Conservation (phyloP, 2,113 vertebrate genomes). For the Corvus hawaiiensis region DNA sequence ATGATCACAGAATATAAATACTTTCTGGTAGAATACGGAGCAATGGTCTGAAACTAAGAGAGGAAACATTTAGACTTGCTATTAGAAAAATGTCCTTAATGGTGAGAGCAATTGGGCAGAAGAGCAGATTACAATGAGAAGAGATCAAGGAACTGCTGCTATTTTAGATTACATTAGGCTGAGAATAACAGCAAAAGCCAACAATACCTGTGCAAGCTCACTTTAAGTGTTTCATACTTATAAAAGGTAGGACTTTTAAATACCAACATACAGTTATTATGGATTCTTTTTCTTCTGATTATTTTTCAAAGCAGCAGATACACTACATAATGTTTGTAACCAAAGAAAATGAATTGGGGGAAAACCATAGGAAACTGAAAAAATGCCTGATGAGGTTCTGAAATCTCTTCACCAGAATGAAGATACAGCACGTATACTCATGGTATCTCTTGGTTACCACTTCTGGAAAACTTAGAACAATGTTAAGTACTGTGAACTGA, state of each 20-base stretch:
- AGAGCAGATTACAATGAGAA: conserved; percentile 32
- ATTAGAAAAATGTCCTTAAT: conserved; percentile 60
- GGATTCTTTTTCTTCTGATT: background rate
- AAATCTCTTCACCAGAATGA: background rate
- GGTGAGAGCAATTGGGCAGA: conserved; percentile 50
- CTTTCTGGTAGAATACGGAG: conserved; percentile 64
- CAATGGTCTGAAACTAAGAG: conserved; percentile 65
- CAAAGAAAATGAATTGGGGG: background rate
- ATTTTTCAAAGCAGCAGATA: background rate
- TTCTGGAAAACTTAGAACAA: background rate
- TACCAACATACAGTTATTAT: background rate
- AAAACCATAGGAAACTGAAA: background rate
- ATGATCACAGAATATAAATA: conserved; percentile 54
- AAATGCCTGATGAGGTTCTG: background rate
- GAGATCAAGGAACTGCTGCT: conserved; percentile 11
- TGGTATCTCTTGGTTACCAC: background rate
- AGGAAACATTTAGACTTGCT: conserved; percentile 53
- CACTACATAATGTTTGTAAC: background rate
- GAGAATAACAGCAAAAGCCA: background rate
- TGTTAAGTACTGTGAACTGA: background rate
- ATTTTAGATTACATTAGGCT: conserved; percentile 1
- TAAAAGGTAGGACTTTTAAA: background rate
- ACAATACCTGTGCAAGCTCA: background rate
- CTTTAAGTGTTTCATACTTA: background rate
- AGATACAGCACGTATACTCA: background rate